These are phyloP conservation scores for Drosophila triauraria DNA, from an alignment of 1,140 invertebrate species.

Conservation along the genomic window DNA sequence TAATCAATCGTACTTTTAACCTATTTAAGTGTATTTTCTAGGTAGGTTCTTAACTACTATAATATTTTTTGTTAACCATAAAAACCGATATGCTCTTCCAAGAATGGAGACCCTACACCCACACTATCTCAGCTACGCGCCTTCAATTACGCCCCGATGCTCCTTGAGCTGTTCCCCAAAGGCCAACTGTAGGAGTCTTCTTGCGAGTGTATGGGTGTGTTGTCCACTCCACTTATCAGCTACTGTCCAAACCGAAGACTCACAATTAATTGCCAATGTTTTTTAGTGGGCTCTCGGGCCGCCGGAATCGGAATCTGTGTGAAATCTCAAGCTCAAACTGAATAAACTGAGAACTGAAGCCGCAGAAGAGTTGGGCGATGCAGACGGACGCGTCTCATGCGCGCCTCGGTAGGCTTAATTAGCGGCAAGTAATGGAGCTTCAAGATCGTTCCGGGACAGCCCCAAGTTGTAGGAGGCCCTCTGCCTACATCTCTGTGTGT, in stretches of 20 bases:
- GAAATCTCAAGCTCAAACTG: conserved; percentile 65
- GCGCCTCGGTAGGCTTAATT: conserved; percentile 79
- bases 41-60: too few species aligned
- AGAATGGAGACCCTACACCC: conserved; percentile 5
- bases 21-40: background rate
- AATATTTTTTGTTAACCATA: background rate
- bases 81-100: conserved; percentile 40
- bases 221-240: conserved; percentile 79
- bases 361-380: conserved; percentile 2
- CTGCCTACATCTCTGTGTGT: conserved; percentile 29
- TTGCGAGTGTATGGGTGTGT: conserved; percentile 32
- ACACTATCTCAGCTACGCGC: conserved; percentile 61
- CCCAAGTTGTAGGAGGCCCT: conserved; percentile 70
- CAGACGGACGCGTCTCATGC: conserved; percentile 54
- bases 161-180: conserved; percentile 34
- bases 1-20: background rate
- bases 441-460: conserved; percentile 40
- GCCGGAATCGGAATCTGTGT: conserved; percentile 74
- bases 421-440: conserved; percentile 74
- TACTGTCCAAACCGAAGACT: conserved; percentile 72
- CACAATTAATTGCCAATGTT: conserved; percentile 82
- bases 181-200: conserved; percentile 17
- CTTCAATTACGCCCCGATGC: conserved; percentile 70
- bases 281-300: conserved; percentile 52
- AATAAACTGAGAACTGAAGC: conserved; percentile 35